Evolutionary conservation across 1,140 invertebrate genomes (phyloP).

Genomic region (Eurosta solidaginis): DNA sequence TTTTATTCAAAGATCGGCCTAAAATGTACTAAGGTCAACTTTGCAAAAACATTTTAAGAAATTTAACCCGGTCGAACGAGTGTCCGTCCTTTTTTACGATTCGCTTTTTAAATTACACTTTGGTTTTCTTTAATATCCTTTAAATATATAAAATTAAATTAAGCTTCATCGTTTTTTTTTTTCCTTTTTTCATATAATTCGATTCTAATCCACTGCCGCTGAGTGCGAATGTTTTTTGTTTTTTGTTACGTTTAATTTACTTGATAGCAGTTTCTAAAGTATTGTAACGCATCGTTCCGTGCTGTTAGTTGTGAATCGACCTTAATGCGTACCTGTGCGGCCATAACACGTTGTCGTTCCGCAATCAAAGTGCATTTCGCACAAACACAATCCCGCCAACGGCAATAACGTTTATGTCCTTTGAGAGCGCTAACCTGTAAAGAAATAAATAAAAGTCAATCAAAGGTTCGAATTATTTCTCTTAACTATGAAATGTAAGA

Average conservation of each 20-base stretch:
- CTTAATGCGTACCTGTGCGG: constrained; percentile 74
- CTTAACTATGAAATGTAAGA: not conserved
- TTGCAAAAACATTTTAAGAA: too few relatives aligned
- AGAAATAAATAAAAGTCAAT: constrained; percentile 19
- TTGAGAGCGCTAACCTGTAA: constrained; percentile 83
- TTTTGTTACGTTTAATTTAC: not conserved
- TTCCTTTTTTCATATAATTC: not conserved
- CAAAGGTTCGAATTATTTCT: too few relatives aligned
- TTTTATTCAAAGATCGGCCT: too few relatives aligned
- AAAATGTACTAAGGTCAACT: too few relatives aligned
- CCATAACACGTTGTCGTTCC: constrained; percentile 98
- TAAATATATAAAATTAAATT: not conserved
- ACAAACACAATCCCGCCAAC: constrained; percentile 94
- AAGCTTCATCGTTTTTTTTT: too few relatives aligned
- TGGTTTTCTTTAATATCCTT: not conserved
- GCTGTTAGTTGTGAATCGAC: constrained; percentile 28
- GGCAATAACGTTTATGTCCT: constrained; percentile 96
- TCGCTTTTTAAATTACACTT: not conserved
- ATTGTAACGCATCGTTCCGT: constrained; percentile 27
- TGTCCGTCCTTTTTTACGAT: too few relatives aligned
- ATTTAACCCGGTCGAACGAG: too few relatives aligned
- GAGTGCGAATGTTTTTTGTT: constrained; percentile 6
- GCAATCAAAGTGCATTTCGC: constrained; percentile 99
- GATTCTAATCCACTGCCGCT: not conserved
- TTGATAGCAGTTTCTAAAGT: constrained; percentile 29